Percentiles rank a stretch among this genome's conserved stretches.
phyloP scores from a whole-genome alignment of 2,113 vertebrate genomes.

The Petromus typicus region DNA sequence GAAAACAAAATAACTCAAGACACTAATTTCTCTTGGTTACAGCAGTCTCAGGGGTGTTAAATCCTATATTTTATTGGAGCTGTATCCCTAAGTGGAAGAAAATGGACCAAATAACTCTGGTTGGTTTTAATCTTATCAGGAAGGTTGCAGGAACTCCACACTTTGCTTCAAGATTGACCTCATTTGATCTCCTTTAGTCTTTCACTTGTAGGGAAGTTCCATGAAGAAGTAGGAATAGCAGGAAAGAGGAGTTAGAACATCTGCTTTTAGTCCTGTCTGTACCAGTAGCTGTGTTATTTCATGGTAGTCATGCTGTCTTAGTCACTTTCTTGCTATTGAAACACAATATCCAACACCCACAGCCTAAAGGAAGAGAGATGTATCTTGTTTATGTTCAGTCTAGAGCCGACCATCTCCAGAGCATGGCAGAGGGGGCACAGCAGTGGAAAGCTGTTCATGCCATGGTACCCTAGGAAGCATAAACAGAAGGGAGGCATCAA shows the following conservation, averaged over 20 bases:
- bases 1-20: constrained; percentile 2
- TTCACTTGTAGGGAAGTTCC: not conserved
- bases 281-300: not conserved
- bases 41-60: not conserved
- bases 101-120: not conserved
- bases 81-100: not conserved
- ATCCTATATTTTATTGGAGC: not conserved
- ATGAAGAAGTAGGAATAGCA: not conserved
- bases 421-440: no score
- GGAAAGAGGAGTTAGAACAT: not conserved
- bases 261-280: not conserved
- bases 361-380: no score
- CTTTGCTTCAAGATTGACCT: not conserved
- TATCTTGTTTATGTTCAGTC: no score
- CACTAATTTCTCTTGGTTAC: not conserved
- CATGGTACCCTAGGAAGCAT: no score
- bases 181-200: not conserved
- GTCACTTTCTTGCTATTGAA: no score
- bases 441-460: no score
- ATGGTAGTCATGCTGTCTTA: not conserved
- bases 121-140: not conserved
- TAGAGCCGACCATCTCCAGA: no score
- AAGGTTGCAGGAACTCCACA: not conserved
- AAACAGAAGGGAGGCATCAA: no score
- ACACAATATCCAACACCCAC: no score